Conservation (phyloP, 2,797 vertebrate species). For the Eospalax fontanierii region DNA sequence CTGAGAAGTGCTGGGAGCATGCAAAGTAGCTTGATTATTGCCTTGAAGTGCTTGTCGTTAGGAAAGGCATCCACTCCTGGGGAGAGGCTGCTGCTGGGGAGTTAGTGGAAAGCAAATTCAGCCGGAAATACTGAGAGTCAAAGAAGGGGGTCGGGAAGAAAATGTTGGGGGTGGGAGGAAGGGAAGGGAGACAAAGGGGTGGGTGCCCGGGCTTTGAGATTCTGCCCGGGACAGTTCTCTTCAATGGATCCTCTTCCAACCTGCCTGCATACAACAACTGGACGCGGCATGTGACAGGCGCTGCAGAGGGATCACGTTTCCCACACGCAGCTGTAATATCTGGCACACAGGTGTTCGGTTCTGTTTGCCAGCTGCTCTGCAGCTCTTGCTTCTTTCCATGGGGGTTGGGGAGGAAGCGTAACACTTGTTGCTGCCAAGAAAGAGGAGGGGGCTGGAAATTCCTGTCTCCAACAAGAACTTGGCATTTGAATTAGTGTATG, state of each 20-base stretch:
- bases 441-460: background rate
- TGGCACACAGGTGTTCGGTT: slow-evolving; percentile 85
- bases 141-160: background rate
- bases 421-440: slow-evolving; percentile 64
- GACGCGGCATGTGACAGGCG: slow-evolving; percentile 76
- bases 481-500: background rate
- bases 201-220: slow-evolving; percentile 68
- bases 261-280: slow-evolving; percentile 78
- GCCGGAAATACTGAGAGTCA: slow-evolving; percentile 18
- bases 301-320: slow-evolving; percentile 83
- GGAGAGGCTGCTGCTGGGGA: rapidly evolving
- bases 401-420: slow-evolving; percentile 28
- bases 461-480: background rate
- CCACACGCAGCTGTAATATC: slow-evolving; percentile 86
- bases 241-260: slow-evolving; percentile 59
- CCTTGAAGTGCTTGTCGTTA: background rate
- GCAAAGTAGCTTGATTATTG: background rate
- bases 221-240: slow-evolving; percentile 41
- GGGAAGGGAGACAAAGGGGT: background rate
- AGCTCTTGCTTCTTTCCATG: slow-evolving; percentile 68
- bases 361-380: slow-evolving; percentile 85
- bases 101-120: slow-evolving; percentile 15
- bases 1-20: background rate
- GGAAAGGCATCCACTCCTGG: background rate
- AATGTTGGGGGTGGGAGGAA: slow-evolving; percentile 39